These are phyloP conservation scores for Paralichthys olivaceus DNA, from an alignment of 2,113 vertebrate species.

Conservation along the genomic window DNA sequence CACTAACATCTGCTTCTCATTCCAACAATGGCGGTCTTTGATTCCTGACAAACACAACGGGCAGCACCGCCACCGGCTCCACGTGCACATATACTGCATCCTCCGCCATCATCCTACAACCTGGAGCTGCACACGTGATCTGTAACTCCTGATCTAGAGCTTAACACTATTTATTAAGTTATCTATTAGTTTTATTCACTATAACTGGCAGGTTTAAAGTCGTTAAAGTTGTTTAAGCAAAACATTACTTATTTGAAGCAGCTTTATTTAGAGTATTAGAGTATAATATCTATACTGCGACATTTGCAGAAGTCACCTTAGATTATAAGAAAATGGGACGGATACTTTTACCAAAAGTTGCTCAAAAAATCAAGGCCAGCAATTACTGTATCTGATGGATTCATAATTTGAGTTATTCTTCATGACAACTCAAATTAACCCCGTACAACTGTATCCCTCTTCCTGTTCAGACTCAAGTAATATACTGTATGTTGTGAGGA, in stretches of 20 bases:
- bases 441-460: too few species aligned
- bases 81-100: conserved; percentile 13
- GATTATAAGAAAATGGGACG: too few species aligned
- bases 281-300: too few species aligned
- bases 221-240: neutral
- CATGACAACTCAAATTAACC: too few species aligned
- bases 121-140: conserved; percentile 11
- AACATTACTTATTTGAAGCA: neutral
- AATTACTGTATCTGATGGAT: too few species aligned
- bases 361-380: too few species aligned
- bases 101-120: conserved; percentile 37
- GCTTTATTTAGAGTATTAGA: neutral
- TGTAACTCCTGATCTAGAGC: conserved; percentile 2
- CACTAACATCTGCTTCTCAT: conserved; percentile 92
- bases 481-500: too few species aligned
- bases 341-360: too few species aligned
- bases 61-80: conserved; percentile 35
- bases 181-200: neutral
- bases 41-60: conserved; percentile 72
- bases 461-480: too few species aligned
- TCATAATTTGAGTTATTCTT: too few species aligned
- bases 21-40: conserved; percentile 88
- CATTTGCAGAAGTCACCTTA: too few species aligned
- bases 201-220: neutral
- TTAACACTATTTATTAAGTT: neutral